Percentiles rank a stretch among this genome's conserved stretches.
phyloP scores from a whole-genome alignment of 2,888 invertebrate species.

The Scrobipalpa atriplicella region DNA sequence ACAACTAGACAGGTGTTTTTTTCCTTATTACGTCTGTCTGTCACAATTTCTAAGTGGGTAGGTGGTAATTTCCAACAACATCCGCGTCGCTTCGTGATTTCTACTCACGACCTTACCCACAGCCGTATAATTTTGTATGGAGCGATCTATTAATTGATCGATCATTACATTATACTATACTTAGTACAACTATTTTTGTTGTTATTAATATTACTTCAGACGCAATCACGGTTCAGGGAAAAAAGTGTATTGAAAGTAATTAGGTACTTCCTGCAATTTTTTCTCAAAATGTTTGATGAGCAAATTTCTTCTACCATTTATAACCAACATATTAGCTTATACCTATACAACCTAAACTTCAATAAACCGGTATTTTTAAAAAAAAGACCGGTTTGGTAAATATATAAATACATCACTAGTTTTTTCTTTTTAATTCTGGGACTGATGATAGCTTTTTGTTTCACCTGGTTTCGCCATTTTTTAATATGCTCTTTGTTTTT shows the following conservation, averaged over 20 bases:
- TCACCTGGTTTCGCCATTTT: too few relatives aligned
- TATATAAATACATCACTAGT: too few relatives aligned
- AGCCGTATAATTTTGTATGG: conserved; percentile 14
- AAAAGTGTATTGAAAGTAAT: background rate
- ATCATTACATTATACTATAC: background rate
- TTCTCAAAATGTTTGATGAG: background rate
- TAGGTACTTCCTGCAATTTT: too few relatives aligned
- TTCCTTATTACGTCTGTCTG: conserved; percentile 14
- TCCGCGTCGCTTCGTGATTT: conserved; percentile 19
- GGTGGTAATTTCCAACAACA: conserved; percentile 13
- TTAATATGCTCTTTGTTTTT: too few relatives aligned
- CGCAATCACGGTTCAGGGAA: background rate
- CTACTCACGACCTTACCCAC: conserved; percentile 17
- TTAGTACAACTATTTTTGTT: too few relatives aligned
- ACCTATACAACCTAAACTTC: too few relatives aligned
- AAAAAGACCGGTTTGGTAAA: too few relatives aligned
- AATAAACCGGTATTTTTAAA: too few relatives aligned
- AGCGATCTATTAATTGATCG: conserved; percentile 35
- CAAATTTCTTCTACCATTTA: too few relatives aligned
- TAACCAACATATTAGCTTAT: too few relatives aligned
- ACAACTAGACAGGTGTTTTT: background rate
- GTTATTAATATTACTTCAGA: background rate
- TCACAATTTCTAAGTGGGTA: conserved; percentile 19
- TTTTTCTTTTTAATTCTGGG: too few relatives aligned
- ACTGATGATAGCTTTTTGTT: too few relatives aligned